Conservation (phyloP, 2,888 invertebrate species). For the Apotomis capreana region DNA sequence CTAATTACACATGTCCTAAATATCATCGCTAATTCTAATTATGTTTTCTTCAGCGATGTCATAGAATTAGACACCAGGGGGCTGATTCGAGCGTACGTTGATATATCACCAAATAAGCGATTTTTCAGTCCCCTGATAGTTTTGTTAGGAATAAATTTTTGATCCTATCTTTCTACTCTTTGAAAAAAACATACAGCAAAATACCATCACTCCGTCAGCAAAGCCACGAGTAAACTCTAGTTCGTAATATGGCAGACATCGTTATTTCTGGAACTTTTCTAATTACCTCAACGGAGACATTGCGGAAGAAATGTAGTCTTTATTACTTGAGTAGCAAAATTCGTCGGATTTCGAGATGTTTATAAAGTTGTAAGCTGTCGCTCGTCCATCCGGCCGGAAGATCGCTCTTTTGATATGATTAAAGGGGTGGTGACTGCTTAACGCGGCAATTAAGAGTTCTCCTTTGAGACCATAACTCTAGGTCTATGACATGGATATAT, state of each 20-base stretch:
- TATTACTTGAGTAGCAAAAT: constrained; percentile 52
- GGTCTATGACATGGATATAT: constrained; percentile 44
- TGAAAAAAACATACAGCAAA: too few species aligned
- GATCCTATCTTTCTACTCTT: too few species aligned
- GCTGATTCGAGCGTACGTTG: too few species aligned
- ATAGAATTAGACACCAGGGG: too few species aligned
- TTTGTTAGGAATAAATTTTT: too few species aligned
- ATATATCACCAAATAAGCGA: too few species aligned
- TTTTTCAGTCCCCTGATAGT: too few species aligned
- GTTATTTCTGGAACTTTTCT: constrained; percentile 72
- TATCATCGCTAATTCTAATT: too few species aligned
- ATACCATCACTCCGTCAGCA: too few species aligned
- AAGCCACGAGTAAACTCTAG: too few species aligned
- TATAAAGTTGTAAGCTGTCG: constrained; percentile 55
- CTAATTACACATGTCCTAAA: too few species aligned
- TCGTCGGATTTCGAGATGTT: constrained; percentile 43
- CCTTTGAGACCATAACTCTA: constrained; percentile 65
- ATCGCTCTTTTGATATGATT: constrained; percentile 82
- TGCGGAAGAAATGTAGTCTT: constrained; percentile 52
- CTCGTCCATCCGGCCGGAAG: constrained; percentile 77
- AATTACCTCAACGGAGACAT: constrained; percentile 55
- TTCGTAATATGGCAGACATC: constrained; percentile 77
- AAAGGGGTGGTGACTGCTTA: constrained; percentile 81
- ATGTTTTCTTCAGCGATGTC: too few species aligned
- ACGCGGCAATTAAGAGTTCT: constrained; percentile 78